Evolutionary conservation across 2,888 invertebrate species (phyloP), one percentile per base, ranked within the genome.

Genomic region (Halictus quadricinctus): DNA sequence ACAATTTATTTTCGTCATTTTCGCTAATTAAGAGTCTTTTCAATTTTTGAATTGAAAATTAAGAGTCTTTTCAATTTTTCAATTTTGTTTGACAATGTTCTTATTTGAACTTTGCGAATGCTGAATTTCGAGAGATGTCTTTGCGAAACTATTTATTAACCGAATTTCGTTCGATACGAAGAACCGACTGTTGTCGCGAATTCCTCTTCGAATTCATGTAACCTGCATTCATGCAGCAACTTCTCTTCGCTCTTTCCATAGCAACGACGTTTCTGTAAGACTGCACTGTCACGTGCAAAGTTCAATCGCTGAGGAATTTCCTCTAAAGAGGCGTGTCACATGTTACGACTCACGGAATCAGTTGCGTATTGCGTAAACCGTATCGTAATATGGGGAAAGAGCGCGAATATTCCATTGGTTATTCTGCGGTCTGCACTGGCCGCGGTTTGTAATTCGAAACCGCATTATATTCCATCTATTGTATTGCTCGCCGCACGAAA

Each of bases 381-480:
- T 69, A 41, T 41, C 21, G 69, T 69, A 69, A 41, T 69, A 69
- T 69, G 41, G 69, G 41, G 69, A 36, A 36, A 69, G 41, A 69
- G 41, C 69, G 69, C 21, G 69, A 64, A 69, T 69, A 41, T 69
- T 69, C 69, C 69, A 21, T 41, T 21, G 69, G 69, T 69, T 69
- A 41, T 69, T 41, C 69, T 69, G 69, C 69, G 69, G 69, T 69
- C 41, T 10, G 21, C 36, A 4, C 10, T 12, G 41, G 36, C 10
- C 41, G 41, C 21, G 69, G 69, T 69, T 64, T 69, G 69, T 41
- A 69, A 69, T 41, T 69, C 69, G 69, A 69, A 69, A 69, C 69
- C 69, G 41, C 69, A 69, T 41, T 69, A 69, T 69, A 69, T 69
- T 69, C 41, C 21, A 69, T 69, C 69, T 69, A 10, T 69, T 41